phyloP scores from a whole-genome alignment of 2,113 vertebrate species.

The Enhydra lutris region DNA sequence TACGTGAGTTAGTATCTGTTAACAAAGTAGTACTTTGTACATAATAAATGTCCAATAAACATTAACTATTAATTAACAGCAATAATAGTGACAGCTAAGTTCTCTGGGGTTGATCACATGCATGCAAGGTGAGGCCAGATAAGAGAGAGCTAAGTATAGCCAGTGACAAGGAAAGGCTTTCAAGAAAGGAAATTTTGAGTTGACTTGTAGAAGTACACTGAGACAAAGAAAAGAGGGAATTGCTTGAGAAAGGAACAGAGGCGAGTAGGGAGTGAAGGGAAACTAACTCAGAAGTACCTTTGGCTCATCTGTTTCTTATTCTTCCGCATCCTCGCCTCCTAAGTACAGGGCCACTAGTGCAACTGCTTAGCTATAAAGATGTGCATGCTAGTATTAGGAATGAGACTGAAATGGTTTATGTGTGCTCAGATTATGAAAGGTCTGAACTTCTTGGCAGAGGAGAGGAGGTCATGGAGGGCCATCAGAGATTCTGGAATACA shows the following conservation, averaged over 20 bases:
- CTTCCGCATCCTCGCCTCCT: background rate
- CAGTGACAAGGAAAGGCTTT: background rate
- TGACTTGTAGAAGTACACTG: background rate
- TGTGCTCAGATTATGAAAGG: background rate
- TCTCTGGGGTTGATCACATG: background rate
- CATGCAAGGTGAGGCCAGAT: background rate
- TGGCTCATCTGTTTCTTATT: background rate
- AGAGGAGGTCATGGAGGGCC: background rate
- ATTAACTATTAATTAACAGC: background rate
- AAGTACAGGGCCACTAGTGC: background rate
- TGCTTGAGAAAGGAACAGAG: background rate
- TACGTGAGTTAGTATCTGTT: background rate
- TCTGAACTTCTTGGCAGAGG: background rate
- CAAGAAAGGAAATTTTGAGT: background rate
- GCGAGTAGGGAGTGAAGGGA: background rate
- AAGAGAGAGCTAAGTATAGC: background rate
- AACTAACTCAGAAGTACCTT: background rate
- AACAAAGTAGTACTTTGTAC: background rate
- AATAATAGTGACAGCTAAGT: background rate
- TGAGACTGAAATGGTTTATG: background rate
- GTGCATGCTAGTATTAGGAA: background rate
- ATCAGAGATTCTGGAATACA: background rate
- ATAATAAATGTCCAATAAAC: background rate
- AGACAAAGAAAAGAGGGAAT: background rate
- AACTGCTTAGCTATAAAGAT: background rate